A percentile compares a stretch with the other conserved stretches of the same genome.
Conservation (phyloP, 2,797 vertebrate species). For the Denticeps clupeoides region DNA sequence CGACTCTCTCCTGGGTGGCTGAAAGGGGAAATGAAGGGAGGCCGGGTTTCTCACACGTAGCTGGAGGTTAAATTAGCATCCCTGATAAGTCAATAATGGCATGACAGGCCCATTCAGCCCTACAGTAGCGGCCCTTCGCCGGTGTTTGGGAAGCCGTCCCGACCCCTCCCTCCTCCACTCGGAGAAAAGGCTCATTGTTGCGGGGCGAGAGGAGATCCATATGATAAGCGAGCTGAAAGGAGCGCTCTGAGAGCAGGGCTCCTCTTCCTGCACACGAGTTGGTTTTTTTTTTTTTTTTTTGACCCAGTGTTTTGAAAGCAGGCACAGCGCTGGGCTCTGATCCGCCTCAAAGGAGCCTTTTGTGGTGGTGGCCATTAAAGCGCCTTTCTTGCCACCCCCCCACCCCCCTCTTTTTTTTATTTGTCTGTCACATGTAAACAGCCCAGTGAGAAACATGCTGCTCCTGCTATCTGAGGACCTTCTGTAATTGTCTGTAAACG, state of each 20-base stretch:
- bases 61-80: constrained; percentile 10
- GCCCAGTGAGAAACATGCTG: constrained; percentile 11
- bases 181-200: constrained; percentile 25
- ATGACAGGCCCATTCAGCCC: constrained; percentile 7
- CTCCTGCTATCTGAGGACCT: neutral
- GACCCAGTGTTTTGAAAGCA: constrained; percentile 15
- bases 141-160: constrained; percentile 10
- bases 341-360: constrained; percentile 22
- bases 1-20: neutral
- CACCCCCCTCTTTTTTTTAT: constrained; percentile 17
- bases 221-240: constrained; percentile 28
- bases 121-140: constrained; percentile 11
- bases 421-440: constrained; percentile 8
- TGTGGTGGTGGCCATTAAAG: constrained; percentile 14
- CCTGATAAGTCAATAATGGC: constrained; percentile 18
- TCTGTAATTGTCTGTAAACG: constrained; percentile 1
- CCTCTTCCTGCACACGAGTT: constrained; percentile 7
- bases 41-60: neutral
- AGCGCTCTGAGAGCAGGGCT: constrained; percentile 13
- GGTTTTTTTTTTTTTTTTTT: neutral
- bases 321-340: constrained; percentile 14
- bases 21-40: neutral
- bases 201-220: constrained; percentile 24
- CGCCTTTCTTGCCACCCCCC: constrained; percentile 5
- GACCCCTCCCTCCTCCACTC: constrained; percentile 8